Evolutionary conservation across 2,888 invertebrate species (phyloP).

Genomic region (Theristus sp.): DNA sequence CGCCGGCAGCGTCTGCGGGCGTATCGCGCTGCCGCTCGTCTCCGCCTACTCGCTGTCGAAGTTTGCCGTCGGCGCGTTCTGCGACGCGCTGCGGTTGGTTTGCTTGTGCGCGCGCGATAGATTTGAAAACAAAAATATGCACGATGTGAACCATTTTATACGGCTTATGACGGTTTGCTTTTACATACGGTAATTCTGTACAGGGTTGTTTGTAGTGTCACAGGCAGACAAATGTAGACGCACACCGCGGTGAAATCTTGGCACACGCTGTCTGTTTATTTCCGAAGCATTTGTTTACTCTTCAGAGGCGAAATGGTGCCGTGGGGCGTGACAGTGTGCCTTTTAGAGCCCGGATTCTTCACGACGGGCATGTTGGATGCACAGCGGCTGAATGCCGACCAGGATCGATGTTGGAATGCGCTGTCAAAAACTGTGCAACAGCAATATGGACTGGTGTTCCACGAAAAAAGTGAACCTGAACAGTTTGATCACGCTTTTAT

Average conservation of each 20-base stretch:
- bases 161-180: too few relatives aligned
- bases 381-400: background rate
- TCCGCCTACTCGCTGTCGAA: slow-evolving; percentile 32
- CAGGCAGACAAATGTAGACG: too few relatives aligned
- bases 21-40: slow-evolving; percentile 27
- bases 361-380: slow-evolving; percentile 13
- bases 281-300: too few relatives aligned
- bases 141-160: too few relatives aligned
- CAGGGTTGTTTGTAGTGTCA: too few relatives aligned
- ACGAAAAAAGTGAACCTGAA: background rate
- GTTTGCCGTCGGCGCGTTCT: slow-evolving; percentile 31
- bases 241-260: too few relatives aligned
- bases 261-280: too few relatives aligned
- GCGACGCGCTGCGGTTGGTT: slow-evolving; percentile 15
- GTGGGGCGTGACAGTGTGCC: slow-evolving; percentile 14
- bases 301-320: slow-evolving; percentile 16
- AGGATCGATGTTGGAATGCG: background rate
- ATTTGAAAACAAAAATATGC: background rate
- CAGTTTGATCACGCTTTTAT: too few relatives aligned
- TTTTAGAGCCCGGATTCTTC: slow-evolving; percentile 22
- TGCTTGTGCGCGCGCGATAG: background rate
- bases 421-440: background rate
- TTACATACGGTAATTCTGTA: too few relatives aligned
- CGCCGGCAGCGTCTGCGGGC: slow-evolving; percentile 27
- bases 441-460: background rate